Base-by-base conservation (phyloP, 2,113 vertebrate genomes). In the human (Homo sapiens) region DNA sequence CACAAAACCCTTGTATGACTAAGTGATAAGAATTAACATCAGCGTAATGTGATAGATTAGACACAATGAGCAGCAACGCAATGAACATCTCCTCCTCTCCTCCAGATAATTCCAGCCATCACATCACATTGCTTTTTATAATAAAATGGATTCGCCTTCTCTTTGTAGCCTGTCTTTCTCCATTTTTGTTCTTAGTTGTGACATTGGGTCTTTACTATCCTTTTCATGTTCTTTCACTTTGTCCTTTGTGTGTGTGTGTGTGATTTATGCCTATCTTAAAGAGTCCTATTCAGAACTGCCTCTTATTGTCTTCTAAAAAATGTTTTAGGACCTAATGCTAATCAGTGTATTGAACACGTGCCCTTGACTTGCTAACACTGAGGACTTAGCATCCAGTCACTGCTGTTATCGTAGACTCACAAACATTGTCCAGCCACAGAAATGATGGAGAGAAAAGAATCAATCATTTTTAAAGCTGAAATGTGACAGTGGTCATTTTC, bases 401-500 rank as follows among this genome's bases (percentile, higher is more conserved):
- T 55, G 45, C 52, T 90, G 70, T 84, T 85, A 27, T 59, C 40
- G 8, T 6, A 50, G 0, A 2, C 90, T 68, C 88, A 25, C 90
- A 94, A 72, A 96, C 40, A 38, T 85, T 73, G 75, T 72, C 81
- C 78, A 93, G 38, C 90, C 88, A 81, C 76, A 8, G 76, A 97
- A 94, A 73, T 88, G 97, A 86, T 61, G 70, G 64, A 48, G 95
- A 94, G 94, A 95, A 96, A 89, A 93, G 92, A 95, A 95, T 97
- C 98, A 90, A 57, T 85, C 83, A 66, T 70, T 78, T 97, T 89
- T 38, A 94, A 92, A 97, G 22, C 52, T 97, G 48, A 40, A 91
- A 57, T 96, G 6, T 97, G 98, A 97, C 97, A 97, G 97, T 97
- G 98, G 98, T 98, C 97, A 96, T 96, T 96, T 98, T 97, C 97